Base-by-base conservation (phyloP, 2,797 vertebrate genomes). In the Clarias laeviceps region DNA sequence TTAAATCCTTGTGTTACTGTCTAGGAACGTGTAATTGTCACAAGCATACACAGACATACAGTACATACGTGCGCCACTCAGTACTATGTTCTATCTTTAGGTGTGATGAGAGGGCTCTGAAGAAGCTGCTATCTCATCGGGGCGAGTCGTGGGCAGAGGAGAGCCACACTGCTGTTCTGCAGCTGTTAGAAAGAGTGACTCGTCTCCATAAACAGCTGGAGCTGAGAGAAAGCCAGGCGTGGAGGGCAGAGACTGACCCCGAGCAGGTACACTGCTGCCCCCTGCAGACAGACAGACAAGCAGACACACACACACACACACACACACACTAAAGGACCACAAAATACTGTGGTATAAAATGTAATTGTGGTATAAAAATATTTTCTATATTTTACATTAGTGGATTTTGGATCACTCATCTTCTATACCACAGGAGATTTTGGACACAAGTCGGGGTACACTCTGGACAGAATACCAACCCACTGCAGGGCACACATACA, bases 161-260 rank as follows among this genome's bases (percentile, higher is more conserved):
- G 87, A 93, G 91, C 3, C 90, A 93, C 87, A 85, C 88, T 0
- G 90, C 92, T 1, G 92, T 95, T 72, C 82, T 86, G 37, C 94
- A 96, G 90, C 93, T 96, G 29, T 81, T 94, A 0, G 95, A 96
- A 87, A 92, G 88, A 78, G 91, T 95, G 84, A 90, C 92, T 40
- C 90, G 89, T 82, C 90, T 96, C 65, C 93, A 94, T 0, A 95
- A 95, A 85, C 94, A 97, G 89, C 95, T 97, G 88, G 94, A 96
- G 89, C 90, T 93, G 82, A 94, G 92, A 89, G 94, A 95, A 85
- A 94, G 91, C 20, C 87, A 91, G 54, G 92, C 78, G 76, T 91
- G 90, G 69, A 90, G 89, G 32, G 73, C 90, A 24, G 94, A 95
- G 90, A 88, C 91, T 0, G 90, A 93, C 54, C 88, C 89, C 87